Evolutionary conservation across 2,888 invertebrate genomes (phyloP), one percentile per base, ranked within the genome.

Genomic region (Sthenelais limicola): DNA sequence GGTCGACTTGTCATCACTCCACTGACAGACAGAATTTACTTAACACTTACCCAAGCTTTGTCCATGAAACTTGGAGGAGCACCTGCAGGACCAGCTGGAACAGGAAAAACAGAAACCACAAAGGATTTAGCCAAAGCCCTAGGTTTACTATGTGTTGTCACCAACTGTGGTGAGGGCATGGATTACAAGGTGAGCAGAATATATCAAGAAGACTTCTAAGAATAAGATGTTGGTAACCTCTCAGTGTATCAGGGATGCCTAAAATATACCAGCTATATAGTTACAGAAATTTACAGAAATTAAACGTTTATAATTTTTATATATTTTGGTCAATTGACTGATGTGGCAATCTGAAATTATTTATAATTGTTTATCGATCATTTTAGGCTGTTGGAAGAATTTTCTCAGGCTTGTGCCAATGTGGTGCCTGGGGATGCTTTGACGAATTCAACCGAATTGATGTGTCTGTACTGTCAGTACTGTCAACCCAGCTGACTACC

Each of bases 351-450:
- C n/a, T n/a, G n/a, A n/a, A n/a, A n/a, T n/a, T n/a, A n/a, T n/a
- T n/a, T n/a, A n/a, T n/a, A n/a, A n/a, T n/a, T n/a, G n/a, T n/a
- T n/a, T n/a, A n/a, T n/a, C n/a, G n/a, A n/a, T n/a, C n/a, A n/a
- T n/a, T n/a, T 24, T 91, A 93, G 79, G 94, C 96, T 1, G 92
- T 94, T 66, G 88, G 88, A 18, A 88, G 88, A 80, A 88, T 88
- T 74, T 86, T 86, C 78, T 87, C 88, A 92, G 88, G 94, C 0
- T 89, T 95, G 68, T 93, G 93, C 71, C 94, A 94, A 85, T 94
- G 94, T 85, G 97, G 97, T 0, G 95, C 96, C 1, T 97, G 97
- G 97, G 97, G 96, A 0, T 97, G 96, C 86, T 97, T 97, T 84
- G 96, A 97, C 80, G 96, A 96, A 88, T 97, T 97, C 89, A 96